Evolutionary conservation across 2,888 invertebrate genomes (phyloP).

Genomic region (Allygus modestus): DNA sequence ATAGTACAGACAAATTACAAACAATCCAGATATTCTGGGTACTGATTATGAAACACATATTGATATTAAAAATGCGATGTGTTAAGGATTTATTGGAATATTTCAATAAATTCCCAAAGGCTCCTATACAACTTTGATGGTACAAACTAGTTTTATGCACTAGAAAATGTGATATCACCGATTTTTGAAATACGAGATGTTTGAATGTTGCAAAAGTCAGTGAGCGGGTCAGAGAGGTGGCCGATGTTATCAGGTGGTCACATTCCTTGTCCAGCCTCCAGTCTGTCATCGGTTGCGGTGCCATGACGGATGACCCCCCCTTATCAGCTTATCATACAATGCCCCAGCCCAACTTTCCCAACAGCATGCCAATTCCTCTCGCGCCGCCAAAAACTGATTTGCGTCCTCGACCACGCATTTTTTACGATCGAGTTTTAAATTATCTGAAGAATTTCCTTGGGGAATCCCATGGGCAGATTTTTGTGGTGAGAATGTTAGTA

Average conservation of each 20-base stretch:
- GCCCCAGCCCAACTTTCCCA: constrained; percentile 39
- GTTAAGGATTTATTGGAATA: too few species aligned
- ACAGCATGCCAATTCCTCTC: constrained; percentile 17
- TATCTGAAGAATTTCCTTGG: neutral
- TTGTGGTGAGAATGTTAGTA: too few species aligned
- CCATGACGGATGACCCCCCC: neutral
- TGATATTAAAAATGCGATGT: too few species aligned
- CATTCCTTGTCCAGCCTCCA: neutral
- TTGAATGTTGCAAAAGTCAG: neutral
- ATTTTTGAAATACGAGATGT: too few species aligned
- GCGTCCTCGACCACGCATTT: neutral
- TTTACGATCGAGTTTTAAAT: constrained; percentile 22
- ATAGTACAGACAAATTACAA: too few species aligned
- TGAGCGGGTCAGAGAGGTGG: neutral
- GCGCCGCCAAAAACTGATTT: constrained; percentile 16
- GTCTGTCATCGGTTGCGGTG: constrained; percentile 14
- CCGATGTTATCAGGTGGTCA: constrained; percentile 11
- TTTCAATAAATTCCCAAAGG: too few species aligned
- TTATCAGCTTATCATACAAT: constrained; percentile 27
- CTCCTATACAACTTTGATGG: too few species aligned
- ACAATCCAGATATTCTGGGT: too few species aligned
- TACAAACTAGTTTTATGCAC: too few species aligned
- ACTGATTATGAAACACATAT: too few species aligned
- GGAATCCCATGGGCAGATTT: too few species aligned
- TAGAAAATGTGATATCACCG: too few species aligned